Evolutionary conservation across 1,140 invertebrate genomes (phyloP).

Genomic region (Polypedilum pembai): DNA sequence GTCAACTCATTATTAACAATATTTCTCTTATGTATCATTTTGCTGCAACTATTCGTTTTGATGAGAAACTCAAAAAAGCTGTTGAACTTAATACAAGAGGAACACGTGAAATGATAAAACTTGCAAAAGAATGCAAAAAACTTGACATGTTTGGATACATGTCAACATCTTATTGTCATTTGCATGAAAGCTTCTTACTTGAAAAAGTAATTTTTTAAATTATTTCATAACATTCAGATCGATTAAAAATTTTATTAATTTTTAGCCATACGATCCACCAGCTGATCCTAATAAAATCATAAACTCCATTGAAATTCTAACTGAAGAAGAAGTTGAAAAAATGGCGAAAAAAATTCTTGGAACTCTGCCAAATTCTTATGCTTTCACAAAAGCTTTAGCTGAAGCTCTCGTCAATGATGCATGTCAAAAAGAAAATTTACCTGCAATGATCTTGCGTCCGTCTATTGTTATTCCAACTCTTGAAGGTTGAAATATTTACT

Average conservation of each 20-base stretch:
- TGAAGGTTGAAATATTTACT: neutral
- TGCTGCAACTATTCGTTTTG: conserved; percentile 80
- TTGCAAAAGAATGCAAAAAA: conserved; percentile 67
- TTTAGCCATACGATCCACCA: conserved; percentile 69
- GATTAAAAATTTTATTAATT: neutral
- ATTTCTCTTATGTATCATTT: conserved; percentile 81
- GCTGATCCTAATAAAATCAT: conserved; percentile 84
- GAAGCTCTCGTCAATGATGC: conserved; percentile 73
- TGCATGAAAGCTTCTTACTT: conserved; percentile 55
- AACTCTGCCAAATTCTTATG: conserved; percentile 78
- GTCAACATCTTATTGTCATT: conserved; percentile 57
- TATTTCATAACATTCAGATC: neutral
- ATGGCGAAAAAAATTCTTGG: neutral
- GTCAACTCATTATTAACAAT: conserved; percentile 57
- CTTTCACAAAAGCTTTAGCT: conserved; percentile 82
- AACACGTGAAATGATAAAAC: conserved; percentile 62
- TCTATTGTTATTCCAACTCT: conserved; percentile 49
- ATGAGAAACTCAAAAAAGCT: conserved; percentile 63
- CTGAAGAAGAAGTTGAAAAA: conserved; percentile 54
- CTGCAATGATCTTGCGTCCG: conserved; percentile 67
- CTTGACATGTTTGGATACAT: conserved; percentile 54
- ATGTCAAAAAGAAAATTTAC: conserved; percentile 50
- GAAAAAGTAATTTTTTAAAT: conserved; percentile 45
- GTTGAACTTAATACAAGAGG: conserved; percentile 68
- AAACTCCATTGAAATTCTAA: conserved; percentile 79